Evolutionary conservation across 2,888 invertebrate species (phyloP).

Genomic region (Brachycybe producta): DNA sequence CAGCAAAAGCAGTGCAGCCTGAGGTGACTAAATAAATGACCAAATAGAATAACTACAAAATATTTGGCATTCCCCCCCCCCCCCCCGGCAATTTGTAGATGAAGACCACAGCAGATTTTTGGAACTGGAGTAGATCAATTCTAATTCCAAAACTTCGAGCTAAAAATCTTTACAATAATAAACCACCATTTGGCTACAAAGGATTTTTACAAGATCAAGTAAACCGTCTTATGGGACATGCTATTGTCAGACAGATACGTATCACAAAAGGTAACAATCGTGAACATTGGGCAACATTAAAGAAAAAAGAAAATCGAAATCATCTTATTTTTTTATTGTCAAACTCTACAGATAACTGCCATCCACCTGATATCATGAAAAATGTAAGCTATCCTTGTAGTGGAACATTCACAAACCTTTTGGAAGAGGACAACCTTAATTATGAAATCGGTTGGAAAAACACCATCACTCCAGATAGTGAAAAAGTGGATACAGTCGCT

Average conservation of each 20-base stretch:
- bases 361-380: slow-evolving; percentile 20
- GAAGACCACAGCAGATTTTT: slow-evolving; percentile 25
- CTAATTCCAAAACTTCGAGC: slow-evolving; percentile 34
- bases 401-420: slow-evolving; percentile 23
- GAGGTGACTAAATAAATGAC: too few relatives aligned
- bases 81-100: not conserved
- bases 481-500: not conserved
- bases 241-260: slow-evolving; percentile 39
- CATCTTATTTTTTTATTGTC: not conserved
- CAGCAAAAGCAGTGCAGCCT: too few relatives aligned
- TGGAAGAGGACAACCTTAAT: slow-evolving; percentile 26
- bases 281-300: slow-evolving; percentile 16
- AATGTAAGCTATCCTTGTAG: slow-evolving; percentile 23
- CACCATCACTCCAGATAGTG: not conserved
- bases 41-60: too few relatives aligned
- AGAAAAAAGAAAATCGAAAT: not conserved
- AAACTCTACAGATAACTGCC: slow-evolving; percentile 21
- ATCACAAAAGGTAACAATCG: slow-evolving; percentile 28
- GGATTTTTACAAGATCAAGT: slow-evolving; percentile 40
- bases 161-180: slow-evolving; percentile 38
- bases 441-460: slow-evolving; percentile 26
- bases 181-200: slow-evolving; percentile 36
- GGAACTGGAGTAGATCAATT: slow-evolving; percentile 34
- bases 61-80: too few relatives aligned
- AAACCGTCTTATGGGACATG: slow-evolving; percentile 41